Evolutionary conservation across 2,888 invertebrate genomes (phyloP).

Genomic region (Ischnus inquisitorius): DNA sequence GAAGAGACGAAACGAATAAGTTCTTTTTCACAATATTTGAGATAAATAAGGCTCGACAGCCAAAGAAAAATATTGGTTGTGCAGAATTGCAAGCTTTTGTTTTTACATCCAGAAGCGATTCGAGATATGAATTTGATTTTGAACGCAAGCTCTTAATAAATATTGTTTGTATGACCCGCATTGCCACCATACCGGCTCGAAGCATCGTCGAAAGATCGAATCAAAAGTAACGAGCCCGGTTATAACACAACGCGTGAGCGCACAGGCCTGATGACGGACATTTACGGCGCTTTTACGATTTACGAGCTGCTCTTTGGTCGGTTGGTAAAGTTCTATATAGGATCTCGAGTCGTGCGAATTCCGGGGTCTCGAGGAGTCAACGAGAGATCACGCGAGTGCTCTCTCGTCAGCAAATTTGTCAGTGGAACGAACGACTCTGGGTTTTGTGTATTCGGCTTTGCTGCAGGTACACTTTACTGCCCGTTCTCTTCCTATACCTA

Average conservation of each 20-base stretch:
- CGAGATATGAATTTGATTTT: neutral
- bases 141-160: neutral
- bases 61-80: neutral
- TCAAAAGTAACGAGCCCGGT: slow-evolving; percentile 51
- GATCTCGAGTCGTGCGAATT: slow-evolving; percentile 45
- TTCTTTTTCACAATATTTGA: neutral
- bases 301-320: slow-evolving; percentile 48
- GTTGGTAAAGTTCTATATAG: slow-evolving; percentile 53
- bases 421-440: slow-evolving; percentile 66
- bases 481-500: slow-evolving; percentile 17
- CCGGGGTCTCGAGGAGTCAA: slow-evolving; percentile 59
- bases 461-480: neutral
- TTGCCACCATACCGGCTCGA: neutral
- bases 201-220: slow-evolving; percentile 23
- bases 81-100: neutral
- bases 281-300: slow-evolving; percentile 66
- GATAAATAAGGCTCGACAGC: neutral
- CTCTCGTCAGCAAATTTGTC: slow-evolving; percentile 72
- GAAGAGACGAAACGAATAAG: too few species aligned
- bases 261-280: slow-evolving; percentile 60
- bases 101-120: neutral
- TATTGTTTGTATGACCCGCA: slow-evolving; percentile 9
- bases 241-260: slow-evolving; percentile 38
- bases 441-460: slow-evolving; percentile 16
- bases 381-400: slow-evolving; percentile 60